Evolutionary conservation across 2,888 invertebrate genomes (phyloP), one percentile per base, ranked within the genome.

Genomic region (Chrysolina oricalcia): DNA sequence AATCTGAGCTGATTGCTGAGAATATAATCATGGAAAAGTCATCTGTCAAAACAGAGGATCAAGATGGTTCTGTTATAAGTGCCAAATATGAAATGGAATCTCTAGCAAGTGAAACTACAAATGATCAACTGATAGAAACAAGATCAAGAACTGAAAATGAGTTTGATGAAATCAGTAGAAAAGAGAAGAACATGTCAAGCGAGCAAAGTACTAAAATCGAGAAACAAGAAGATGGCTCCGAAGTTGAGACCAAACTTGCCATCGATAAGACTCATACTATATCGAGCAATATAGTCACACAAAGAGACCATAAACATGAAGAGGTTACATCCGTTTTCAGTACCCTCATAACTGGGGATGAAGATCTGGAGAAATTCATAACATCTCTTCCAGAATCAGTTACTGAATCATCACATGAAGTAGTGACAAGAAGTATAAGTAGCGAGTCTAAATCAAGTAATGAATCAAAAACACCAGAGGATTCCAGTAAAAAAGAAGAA

Each of bases 401-500:
- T 62, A 75, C 70, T 5, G 74, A 74, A 68, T 80, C 80, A 71
- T 80, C 77, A 43, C 80, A 83, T 66, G 87, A 88, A 79, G 85
- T 87, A 76, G 82, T 88, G 2, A 86, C 86, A 78, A 85, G 89
- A 74, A 87, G 88, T 9, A 87, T 87, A 11, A 90, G 89, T 75
- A 89, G 89, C 71, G 90, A 90, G 68, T 91, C 89, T 0, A 89
- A 90, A 83, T 91, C 89, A 4, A 88, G 88, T 69, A 83, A 87
- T 63, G 89, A 89, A 35, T 84, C 85, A 13, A 89, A 88, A 83
- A 89, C 90, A 15, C 91, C 92, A n/a, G 92, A 92, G 80, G 92
- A 92, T 35, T 88, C 88, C 2, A 87, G 86, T 17, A 83, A 85
- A 66, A 88, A 86, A 80, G 74, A 73, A n/a, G 87, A 89, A 63